These are phyloP conservation scores for Aegotheles bennettii DNA, from an alignment of 2,113 vertebrate species.

Conservation along the genomic window DNA sequence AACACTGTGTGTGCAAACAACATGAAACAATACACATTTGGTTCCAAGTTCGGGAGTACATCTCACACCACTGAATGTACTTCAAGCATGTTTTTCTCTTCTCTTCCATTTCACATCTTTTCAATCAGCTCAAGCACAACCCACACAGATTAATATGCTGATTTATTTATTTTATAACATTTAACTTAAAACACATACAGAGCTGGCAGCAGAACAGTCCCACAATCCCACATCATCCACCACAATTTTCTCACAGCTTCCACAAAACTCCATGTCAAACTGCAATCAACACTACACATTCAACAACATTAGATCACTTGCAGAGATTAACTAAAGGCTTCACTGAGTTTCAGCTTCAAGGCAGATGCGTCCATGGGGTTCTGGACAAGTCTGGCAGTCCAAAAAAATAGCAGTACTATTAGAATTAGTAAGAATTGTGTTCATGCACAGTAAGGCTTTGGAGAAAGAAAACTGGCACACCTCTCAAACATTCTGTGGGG, in stretches of 20 bases:
- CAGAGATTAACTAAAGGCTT: background rate
- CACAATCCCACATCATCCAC: background rate
- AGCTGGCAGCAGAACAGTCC: slow-evolving; percentile 16
- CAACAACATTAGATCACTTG: background rate
- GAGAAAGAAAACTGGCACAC: background rate
- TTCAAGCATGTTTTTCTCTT: background rate
- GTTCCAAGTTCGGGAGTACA: background rate
- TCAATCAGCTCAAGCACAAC: background rate
- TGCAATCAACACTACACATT: background rate
- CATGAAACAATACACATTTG: background rate
- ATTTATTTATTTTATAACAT: slow-evolving; percentile 21
- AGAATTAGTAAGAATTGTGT: background rate
- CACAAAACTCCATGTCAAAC: background rate
- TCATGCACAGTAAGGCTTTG: background rate
- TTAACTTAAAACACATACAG: slow-evolving; percentile 31
- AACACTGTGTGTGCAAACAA: background rate
- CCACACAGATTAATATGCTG: slow-evolving; percentile 8
- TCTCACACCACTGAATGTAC: background rate
- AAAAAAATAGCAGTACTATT: background rate
- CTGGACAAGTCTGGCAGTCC: background rate
- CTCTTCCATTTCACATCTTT: slow-evolving; percentile 2
- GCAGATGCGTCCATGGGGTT: background rate
- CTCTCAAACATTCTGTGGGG: background rate
- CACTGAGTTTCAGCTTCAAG: background rate
- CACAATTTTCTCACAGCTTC: slow-evolving; percentile 10